Percentiles rank a stretch among this genome's conserved stretches.
phyloP scores from a whole-genome alignment of 2,113 vertebrate genomes.

The Oenanthe melanoleuca region DNA sequence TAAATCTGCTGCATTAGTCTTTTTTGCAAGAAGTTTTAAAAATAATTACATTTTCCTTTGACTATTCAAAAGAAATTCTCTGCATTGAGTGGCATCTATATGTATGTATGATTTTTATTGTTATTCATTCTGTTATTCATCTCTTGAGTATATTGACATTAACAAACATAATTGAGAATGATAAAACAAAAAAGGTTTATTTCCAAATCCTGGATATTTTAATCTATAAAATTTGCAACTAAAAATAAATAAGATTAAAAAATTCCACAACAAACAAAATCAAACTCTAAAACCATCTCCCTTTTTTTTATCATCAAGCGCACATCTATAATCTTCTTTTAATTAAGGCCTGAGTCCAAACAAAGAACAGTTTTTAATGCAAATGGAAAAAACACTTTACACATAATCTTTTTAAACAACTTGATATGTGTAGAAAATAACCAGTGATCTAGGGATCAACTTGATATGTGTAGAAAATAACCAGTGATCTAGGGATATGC shows the following conservation, averaged over 20 bases:
- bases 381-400: neutral
- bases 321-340: neutral
- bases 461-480: neutral
- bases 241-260: neutral
- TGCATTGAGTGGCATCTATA: neutral
- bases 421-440: neutral
- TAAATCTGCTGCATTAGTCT: neutral
- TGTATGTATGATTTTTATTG: neutral
- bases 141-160: neutral
- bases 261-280: neutral
- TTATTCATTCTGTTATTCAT: neutral
- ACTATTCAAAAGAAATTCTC: neutral
- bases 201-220: neutral
- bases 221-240: neutral
- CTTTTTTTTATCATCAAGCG: accelerated
- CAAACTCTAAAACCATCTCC: accelerated
- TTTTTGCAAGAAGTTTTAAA: neutral
- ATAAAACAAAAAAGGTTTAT: neutral
- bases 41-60: neutral
- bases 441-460: neutral
- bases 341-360: neutral
- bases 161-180: neutral
- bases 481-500: neutral
- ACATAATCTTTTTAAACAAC: neutral
- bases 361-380: neutral